Percentiles rank a stretch among this genome's conserved stretches.
Evolutionary conservation across 2,888 invertebrate genomes (phyloP).

Genomic region (Pseudanteris insignis): DNA sequence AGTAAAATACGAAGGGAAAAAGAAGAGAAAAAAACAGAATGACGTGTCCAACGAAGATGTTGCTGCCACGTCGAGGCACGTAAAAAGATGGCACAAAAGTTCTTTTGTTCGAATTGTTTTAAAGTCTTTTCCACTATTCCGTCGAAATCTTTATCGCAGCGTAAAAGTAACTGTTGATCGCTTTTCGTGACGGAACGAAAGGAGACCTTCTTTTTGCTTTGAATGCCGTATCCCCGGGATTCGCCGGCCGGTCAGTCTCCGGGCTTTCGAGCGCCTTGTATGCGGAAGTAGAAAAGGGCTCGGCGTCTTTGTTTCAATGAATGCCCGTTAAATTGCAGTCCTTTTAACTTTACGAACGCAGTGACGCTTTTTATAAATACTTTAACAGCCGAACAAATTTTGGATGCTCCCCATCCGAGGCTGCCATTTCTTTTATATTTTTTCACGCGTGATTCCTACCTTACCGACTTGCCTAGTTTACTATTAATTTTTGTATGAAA

Average conservation of each 20-base stretch:
- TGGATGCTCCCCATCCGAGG: too few relatives aligned
- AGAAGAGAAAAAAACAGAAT: slow-evolving; percentile 2
- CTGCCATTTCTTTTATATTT: too few relatives aligned
- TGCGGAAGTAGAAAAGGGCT: slow-evolving; percentile 42
- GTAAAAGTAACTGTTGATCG: slow-evolving; percentile 35
- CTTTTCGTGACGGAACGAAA: slow-evolving; percentile 34
- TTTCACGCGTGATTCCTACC: too few relatives aligned
- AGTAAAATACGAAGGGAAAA: too few relatives aligned
- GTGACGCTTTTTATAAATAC: slow-evolving; percentile 34
- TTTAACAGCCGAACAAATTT: too few relatives aligned
- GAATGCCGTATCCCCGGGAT: slow-evolving; percentile 14
- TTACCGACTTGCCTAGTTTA: too few relatives aligned
- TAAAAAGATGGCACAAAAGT: slow-evolving; percentile 3
- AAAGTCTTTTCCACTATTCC: slow-evolving; percentile 18
- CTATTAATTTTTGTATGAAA: too few relatives aligned
- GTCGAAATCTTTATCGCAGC: slow-evolving; percentile 15
- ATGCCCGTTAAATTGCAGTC: slow-evolving; percentile 41
- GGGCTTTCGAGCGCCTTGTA: slow-evolving; percentile 36
- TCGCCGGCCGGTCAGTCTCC: slow-evolving; percentile 37
- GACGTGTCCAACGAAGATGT: too few relatives aligned
- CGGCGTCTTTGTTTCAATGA: slow-evolving; percentile 44
- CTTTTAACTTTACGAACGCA: slow-evolving; percentile 18
- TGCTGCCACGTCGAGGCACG: too few relatives aligned
- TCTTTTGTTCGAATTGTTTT: slow-evolving; percentile 20
- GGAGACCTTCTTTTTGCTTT: neutral